These are phyloP conservation scores for Lycocorax pyrrhopterus DNA, from an alignment of 2,113 vertebrate species.

Conservation along the genomic window DNA sequence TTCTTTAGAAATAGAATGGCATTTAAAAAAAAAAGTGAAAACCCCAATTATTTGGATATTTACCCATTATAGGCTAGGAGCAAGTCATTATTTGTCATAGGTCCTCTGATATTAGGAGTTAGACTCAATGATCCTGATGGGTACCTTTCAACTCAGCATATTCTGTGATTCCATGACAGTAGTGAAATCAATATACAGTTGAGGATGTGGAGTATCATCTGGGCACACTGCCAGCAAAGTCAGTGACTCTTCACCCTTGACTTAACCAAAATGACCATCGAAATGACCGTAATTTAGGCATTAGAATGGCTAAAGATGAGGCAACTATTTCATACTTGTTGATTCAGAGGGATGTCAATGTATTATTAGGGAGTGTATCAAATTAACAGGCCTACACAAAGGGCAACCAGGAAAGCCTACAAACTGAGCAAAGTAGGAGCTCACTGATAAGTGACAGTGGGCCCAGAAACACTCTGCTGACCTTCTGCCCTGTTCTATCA, in stretches of 20 bases:
- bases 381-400: fast-evolving
- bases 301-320: not conserved
- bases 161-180: not conserved
- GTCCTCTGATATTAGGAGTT: not conserved
- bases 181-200: not conserved
- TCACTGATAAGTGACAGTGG: not conserved
- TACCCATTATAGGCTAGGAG: not conserved
- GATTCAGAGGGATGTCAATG: not conserved
- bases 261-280: not conserved
- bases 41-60: not conserved
- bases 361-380: not conserved
- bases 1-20: not conserved
- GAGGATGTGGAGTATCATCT: not conserved
- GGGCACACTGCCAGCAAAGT: not conserved
- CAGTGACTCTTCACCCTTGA: not conserved
- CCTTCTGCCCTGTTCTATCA: not conserved
- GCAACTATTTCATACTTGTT: not conserved
- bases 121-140: not conserved
- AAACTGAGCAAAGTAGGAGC: not conserved
- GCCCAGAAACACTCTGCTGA: not conserved
- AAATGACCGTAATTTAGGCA: not conserved
- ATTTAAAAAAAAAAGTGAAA: not conserved
- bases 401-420: not conserved
- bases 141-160: not conserved
- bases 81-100: not conserved